Conservation (phyloP, 1,140 invertebrate species). For the Brachionus paranguensis region DNA sequence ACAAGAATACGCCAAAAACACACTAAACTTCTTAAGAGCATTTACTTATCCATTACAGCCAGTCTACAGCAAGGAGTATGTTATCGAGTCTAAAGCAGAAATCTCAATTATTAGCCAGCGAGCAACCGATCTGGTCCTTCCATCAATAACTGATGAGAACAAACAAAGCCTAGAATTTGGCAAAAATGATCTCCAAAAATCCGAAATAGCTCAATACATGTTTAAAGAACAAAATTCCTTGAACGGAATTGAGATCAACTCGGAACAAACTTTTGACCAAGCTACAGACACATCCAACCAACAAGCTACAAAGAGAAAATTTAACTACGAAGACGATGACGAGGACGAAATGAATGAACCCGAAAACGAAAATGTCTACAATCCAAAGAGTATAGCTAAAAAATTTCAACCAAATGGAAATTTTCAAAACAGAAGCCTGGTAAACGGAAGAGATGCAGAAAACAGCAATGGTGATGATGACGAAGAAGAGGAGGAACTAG, state of each 20-base stretch:
- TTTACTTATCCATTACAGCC: constrained; percentile 23
- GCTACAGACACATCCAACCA: background rate
- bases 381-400: constrained; percentile 4
- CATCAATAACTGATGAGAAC: background rate
- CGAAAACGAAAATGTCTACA: background rate
- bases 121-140: background rate
- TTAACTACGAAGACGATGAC: background rate
- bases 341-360: background rate
- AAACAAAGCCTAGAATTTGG: background rate
- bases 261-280: background rate
- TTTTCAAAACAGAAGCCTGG: background rate
- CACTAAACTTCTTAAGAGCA: background rate
- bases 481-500: background rate
- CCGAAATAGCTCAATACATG: background rate
- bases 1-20: background rate
- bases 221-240: background rate
- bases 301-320: background rate
- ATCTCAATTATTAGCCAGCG: background rate
- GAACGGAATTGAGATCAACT: background rate
- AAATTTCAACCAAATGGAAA: constrained; percentile 2
- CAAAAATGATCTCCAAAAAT: background rate
- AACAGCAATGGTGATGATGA: constrained; percentile 3
- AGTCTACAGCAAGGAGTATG: background rate
- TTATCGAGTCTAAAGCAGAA: background rate
- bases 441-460: background rate